Conservation (phyloP, 1,140 invertebrate genomes). For the Drosophila triauraria region DNA sequence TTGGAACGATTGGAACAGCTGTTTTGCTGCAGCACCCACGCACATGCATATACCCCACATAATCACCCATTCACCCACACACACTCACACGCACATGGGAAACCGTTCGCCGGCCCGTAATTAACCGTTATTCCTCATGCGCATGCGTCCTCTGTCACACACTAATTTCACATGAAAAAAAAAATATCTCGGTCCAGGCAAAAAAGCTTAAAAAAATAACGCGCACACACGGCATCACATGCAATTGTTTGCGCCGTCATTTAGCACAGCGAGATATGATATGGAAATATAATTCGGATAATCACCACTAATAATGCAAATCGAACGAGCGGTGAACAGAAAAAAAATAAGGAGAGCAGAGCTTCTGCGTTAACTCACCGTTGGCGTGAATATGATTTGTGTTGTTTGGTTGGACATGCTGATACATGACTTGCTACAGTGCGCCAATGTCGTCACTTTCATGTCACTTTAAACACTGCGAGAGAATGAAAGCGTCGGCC, state of each 20-base stretch:
- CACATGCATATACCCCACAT: conserved; percentile 12
- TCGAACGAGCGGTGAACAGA: conserved; percentile 3
- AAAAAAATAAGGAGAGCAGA: not conserved
- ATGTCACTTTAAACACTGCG: conserved; percentile 85
- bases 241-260: conserved; percentile 41
- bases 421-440: conserved; percentile 85
- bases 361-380: conserved; percentile 64
- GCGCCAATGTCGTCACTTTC: conserved; percentile 85
- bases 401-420: conserved; percentile 85
- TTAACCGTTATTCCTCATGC: conserved; percentile 29
- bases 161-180: conserved; percentile 41
- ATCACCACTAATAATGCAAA: conserved; percentile 47
- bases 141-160: conserved; percentile 39
- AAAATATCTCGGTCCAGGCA: conserved; percentile 6
- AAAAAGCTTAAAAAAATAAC: conserved; percentile 19
- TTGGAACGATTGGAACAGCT: conserved; percentile 66
- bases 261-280: conserved; percentile 37
- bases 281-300: conserved; percentile 33
- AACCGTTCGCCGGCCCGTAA: conserved; percentile 33
- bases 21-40: conserved; percentile 39
- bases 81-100: not conserved
- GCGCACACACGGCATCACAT: conserved; percentile 38
- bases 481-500: conserved; percentile 83
- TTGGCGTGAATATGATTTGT: conserved; percentile 84
- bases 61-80: conserved; percentile 20